phyloP scores from a whole-genome alignment of 1,140 invertebrate genomes.

The Drosophila repletoides region DNA sequence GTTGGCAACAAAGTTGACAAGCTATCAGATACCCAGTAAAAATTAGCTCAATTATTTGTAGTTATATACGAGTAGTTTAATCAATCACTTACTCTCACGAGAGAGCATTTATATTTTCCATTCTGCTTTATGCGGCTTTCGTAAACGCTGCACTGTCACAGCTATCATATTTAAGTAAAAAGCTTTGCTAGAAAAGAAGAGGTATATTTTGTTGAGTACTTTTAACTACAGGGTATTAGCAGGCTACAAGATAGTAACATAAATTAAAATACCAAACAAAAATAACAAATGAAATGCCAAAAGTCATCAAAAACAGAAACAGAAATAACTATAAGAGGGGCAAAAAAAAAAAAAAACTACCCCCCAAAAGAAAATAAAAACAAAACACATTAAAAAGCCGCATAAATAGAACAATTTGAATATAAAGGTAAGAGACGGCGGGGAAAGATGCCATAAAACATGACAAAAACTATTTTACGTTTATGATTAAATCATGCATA shows the following conservation, averaged over 20 bases:
- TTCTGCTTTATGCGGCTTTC: too few species aligned
- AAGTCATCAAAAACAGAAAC: slow-evolving; percentile 59
- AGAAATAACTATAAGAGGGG: slow-evolving; percentile 6
- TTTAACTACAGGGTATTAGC: slow-evolving; percentile 1
- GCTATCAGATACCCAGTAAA: slow-evolving; percentile 5
- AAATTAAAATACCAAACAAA: slow-evolving; percentile 54
- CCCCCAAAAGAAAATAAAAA: not conserved
- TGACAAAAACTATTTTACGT: slow-evolving; percentile 75
- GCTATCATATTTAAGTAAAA: too few species aligned
- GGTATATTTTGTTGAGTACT: too few species aligned
- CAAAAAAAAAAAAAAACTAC: not conserved
- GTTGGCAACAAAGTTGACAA: not conserved
- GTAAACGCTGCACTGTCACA: too few species aligned
- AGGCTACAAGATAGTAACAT: slow-evolving; percentile 29
- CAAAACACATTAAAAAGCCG: slow-evolving; percentile 45
- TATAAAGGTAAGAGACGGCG: not conserved
- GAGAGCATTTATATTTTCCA: too few species aligned
- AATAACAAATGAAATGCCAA: slow-evolving; percentile 48
- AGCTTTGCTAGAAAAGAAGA: too few species aligned
- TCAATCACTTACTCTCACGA: too few species aligned
- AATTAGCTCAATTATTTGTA: slow-evolving; percentile 1
- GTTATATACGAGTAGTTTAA: too few species aligned
- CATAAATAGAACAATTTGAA: slow-evolving; percentile 49
- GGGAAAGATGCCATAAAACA: slow-evolving; percentile 41
- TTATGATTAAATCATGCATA: slow-evolving; percentile 76